Conservation (phyloP, 2,113 vertebrate genomes). For the Myotis brandtii region DNA sequence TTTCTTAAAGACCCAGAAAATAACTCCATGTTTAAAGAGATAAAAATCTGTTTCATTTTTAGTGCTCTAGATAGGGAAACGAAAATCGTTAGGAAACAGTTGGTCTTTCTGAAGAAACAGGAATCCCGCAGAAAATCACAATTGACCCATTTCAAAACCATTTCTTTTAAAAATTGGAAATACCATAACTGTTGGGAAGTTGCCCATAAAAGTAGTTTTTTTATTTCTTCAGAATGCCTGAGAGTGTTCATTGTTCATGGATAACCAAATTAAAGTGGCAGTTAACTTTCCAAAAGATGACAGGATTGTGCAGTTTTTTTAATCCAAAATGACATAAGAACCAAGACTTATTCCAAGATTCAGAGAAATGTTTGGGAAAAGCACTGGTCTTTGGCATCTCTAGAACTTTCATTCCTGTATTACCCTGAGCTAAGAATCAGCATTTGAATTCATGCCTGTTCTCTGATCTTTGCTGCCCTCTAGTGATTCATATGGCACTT, state of each 20-base stretch:
- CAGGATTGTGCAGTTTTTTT: not conserved
- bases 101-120: slow-evolving; percentile 78
- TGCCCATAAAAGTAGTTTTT: slow-evolving; percentile 40
- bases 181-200: slow-evolving; percentile 42
- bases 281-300: not conserved
- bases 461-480: slow-evolving; percentile 87
- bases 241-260: not conserved
- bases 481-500: slow-evolving; percentile 73
- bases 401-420: not conserved
- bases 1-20: slow-evolving; percentile 44
- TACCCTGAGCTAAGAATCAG: slow-evolving; percentile 40
- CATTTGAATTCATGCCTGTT: slow-evolving; percentile 74
- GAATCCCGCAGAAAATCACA: slow-evolving; percentile 81
- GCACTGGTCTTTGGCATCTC: not conserved
- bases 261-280: slow-evolving; percentile 23
- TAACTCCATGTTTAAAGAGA: slow-evolving; percentile 56
- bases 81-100: slow-evolving; percentile 82
- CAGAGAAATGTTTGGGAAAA: not conserved
- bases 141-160: slow-evolving; percentile 57
- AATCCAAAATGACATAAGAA: not conserved
- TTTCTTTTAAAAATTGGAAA: slow-evolving; percentile 64
- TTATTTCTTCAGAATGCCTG: slow-evolving; percentile 45
- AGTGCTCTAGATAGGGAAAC: slow-evolving; percentile 66
- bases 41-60: slow-evolving; percentile 56
- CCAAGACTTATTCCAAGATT: not conserved